phyloP scores from a whole-genome alignment of 2,113 vertebrate species.

The Phaethon lepturus region DNA sequence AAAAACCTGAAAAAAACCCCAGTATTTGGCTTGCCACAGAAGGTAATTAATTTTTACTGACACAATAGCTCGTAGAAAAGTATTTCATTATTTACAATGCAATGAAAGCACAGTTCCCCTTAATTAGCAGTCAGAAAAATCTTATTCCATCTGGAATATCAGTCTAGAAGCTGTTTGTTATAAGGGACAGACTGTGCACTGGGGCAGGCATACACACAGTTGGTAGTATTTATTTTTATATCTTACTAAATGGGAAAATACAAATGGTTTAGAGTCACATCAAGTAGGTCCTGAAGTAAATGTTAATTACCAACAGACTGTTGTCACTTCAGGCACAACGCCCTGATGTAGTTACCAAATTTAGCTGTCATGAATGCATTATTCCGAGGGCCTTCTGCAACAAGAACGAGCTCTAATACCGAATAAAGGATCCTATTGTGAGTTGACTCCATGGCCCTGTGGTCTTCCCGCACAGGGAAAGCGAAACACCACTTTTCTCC shows the following conservation, averaged over 20 bases:
- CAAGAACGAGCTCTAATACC: neutral
- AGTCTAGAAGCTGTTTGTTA: conserved; percentile 22
- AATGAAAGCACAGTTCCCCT: neutral
- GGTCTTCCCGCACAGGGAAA: neutral
- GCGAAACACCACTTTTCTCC: neutral
- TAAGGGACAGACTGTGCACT: neutral
- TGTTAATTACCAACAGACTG: conserved; percentile 22
- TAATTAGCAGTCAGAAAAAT: conserved; percentile 37
- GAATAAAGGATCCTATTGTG: conserved; percentile 34
- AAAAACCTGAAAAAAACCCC: rapidly evolving
- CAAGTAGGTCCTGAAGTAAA: conserved; percentile 10
- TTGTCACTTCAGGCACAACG: neutral
- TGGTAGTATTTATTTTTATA: conserved; percentile 8
- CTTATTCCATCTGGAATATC: neutral
- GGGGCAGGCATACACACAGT: neutral
- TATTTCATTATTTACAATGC: conserved; percentile 8
- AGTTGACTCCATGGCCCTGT: neutral
- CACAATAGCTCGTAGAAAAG: neutral
- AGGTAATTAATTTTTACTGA: conserved; percentile 1
- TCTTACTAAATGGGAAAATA: conserved; percentile 12
- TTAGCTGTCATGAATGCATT: neutral
- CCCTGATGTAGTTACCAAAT: neutral
- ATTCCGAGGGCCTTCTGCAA: conserved; percentile 16
- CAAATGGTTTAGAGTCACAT: neutral
- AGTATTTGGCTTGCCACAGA: neutral